Base-by-base conservation (phyloP, 2,888 invertebrate species). In the Drosophila subquinaria region DNA sequence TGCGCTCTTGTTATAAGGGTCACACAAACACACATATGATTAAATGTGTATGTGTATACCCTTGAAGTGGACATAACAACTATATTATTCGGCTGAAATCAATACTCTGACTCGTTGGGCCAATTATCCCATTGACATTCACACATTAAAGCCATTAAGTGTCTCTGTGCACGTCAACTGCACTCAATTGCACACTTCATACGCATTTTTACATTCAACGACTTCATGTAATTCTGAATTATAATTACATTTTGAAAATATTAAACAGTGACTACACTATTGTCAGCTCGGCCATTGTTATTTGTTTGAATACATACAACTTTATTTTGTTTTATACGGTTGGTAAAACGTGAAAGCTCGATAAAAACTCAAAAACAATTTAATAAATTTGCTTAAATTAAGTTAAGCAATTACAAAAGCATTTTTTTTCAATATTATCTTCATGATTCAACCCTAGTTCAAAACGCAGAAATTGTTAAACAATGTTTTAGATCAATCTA, bases 1-100 rank as follows among this genome's bases (percentile, higher is more conserved):
- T 80, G 56, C 48, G 11, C 27, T 40, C 36, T 55, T 61, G 68
- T 42, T 64, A 42, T 57, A 69, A 56, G 47, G 23, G 11, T 60
- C 15, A 23, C 38, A 20, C 15, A 17, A 1, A 23, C n/a, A 5
- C n/a, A 5, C n/a, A 15, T 17, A 23, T 15, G 15, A 17, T 35
- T 33, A 17, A 1, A 43, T 64, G 8, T 10, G 27, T 5, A 15
- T 47, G 20, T 10, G 9, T 43, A 36, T 53, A 42, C 51, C 15
- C 57, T 57, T 42, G 9, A n/a, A 42, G 55, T 47, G 50, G 53
- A 27, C 40, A 69, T 69, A 38, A 53, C 48, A 52, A 42, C 51
- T 52, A 11, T 38, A 62, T 62, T 42, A 69, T 43, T 10, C 51
- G 30, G 11, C 23, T 59, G 66, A 47, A 62, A 55, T 65, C 10